Percentiles rank a stretch among this genome's conserved stretches.
These are phyloP conservation scores for Montipora sp. DNA, from an alignment of 64 coral and sea anemone genomes.

Conservation along the genomic window DNA sequence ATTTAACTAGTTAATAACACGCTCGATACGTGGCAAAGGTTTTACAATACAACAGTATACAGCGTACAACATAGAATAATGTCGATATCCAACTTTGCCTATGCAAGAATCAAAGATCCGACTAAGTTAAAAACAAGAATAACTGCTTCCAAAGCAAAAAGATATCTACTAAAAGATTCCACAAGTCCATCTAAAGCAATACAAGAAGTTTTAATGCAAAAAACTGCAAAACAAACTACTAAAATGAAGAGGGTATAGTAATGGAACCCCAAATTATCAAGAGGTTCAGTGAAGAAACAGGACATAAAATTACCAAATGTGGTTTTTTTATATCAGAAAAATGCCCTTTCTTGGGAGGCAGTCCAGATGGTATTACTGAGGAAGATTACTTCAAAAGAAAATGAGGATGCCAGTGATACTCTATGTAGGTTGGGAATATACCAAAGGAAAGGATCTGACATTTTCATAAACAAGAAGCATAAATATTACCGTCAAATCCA, in stretches of 20 bases:
- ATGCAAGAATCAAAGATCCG: too few species aligned
- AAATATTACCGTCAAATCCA: slow-evolving; percentile 63
- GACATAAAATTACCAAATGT: not conserved
- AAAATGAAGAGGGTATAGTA: slow-evolving; percentile 58
- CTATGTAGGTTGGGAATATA: slow-evolving; percentile 46
- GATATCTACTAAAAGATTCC: slow-evolving; percentile 52
- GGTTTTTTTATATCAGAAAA: slow-evolving; percentile 31
- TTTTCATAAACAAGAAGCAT: not conserved
- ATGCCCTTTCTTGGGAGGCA: slow-evolving; percentile 43
- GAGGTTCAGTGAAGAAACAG: slow-evolving; percentile 50
- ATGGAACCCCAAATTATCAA: slow-evolving; percentile 71
- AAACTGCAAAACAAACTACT: slow-evolving; percentile 42
- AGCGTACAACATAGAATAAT: too few species aligned
- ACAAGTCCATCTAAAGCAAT: slow-evolving; percentile 64
- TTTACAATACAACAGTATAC: too few species aligned
- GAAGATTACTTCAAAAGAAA: slow-evolving; percentile 35
- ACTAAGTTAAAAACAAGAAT: slow-evolving; percentile 45
- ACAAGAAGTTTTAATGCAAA: slow-evolving; percentile 51
- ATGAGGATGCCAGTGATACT: not conserved
- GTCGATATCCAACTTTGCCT: too few species aligned
- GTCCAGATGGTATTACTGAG: slow-evolving; percentile 46
- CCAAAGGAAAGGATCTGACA: slow-evolving; percentile 13
- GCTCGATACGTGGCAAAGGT: too few species aligned
- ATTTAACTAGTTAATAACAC: too few species aligned
- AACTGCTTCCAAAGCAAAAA: slow-evolving; percentile 60